Base-by-base conservation (phyloP, 2,113 vertebrate genomes). In the Phaetusa simplex region DNA sequence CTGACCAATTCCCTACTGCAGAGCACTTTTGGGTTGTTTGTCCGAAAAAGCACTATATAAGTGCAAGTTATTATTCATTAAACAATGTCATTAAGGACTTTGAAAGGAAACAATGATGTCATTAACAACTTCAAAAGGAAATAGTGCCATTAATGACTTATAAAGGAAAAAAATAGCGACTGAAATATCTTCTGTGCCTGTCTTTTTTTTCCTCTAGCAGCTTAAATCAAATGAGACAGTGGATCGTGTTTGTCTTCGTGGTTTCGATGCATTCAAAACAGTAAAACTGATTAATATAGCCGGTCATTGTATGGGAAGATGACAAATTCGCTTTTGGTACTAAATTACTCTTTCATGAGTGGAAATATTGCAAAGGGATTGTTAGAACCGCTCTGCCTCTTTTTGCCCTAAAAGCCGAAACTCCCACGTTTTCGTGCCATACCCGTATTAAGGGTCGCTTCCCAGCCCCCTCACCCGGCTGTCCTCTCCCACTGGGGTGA, bases 21-120 rank as follows among this genome's bases (percentile, higher is more conserved):
- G 11, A 52, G 71, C 50, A 20, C 47, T 89, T 42, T 19, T 1
- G 62, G 81, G 45, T 27, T 61, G 66, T 79, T 72, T 71, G 58
- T 61, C 67, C 56, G 27, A 55, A 61, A 67, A 66, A 71, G 14
- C 36, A 3, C 40, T 11, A 1, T 14, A 4, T 21, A 34, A 86
- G 62, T 14, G 56, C 72, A 30, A 86, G 58, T 86, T 93, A 61
- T 89, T 89, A 65, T 66, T 82, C 84, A 66, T 52, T 66, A 76
- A 86, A 86, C 88, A 83, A 62, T 67, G 72, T 80, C 77, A 95
- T 91, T 71, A 66, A 80, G 85, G 84, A 8, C 81, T 83, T 59
- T 23, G 62, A 47, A 42, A 87, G 92, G 90, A 96, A 96, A 80
- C 40, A 71, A 22, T 92, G 92, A 95, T 86, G 93, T 91, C 91